Evolutionary conservation across 2,797 vertebrate genomes (phyloP).

Genomic region (Kryptopterus vitreolus): DNA sequence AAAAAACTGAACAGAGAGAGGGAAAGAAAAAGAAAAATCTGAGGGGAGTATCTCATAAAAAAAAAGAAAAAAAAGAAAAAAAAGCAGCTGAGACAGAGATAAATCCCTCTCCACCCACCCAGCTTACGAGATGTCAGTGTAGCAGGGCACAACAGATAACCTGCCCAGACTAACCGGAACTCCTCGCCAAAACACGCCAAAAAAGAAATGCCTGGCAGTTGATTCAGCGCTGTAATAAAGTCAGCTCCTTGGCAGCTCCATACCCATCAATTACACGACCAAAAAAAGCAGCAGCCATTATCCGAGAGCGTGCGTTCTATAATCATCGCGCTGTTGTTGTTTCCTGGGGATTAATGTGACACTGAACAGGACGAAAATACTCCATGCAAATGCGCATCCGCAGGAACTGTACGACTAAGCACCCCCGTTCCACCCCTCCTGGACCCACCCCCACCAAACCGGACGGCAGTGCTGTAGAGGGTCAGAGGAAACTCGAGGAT

Average conservation of each 20-base stretch:
- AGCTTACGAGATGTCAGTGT: conserved; percentile 15
- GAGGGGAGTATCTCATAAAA: conserved; percentile 48
- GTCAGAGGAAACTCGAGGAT: background rate
- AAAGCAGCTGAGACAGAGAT: conserved; percentile 38
- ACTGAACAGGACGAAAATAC: conserved; percentile 48
- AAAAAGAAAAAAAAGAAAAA: no score
- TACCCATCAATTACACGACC: conserved; percentile 54
- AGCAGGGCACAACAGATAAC: conserved; percentile 35
- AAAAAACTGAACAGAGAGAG: background rate
- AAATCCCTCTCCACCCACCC: conserved; percentile 42
- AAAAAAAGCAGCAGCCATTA: conserved; percentile 54
- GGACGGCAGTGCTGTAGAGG: conserved; percentile 19
- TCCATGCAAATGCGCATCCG: conserved; percentile 40
- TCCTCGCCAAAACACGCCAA: conserved; percentile 42
- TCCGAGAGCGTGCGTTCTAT: conserved; percentile 51
- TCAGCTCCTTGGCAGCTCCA: conserved; percentile 49
- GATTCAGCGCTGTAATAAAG: conserved; percentile 49
- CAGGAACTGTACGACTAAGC: conserved; percentile 41
- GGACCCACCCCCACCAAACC: no score
- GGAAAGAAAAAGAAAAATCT: conserved; percentile 15
- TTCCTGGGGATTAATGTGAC: conserved; percentile 50
- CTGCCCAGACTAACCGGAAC: conserved; percentile 38
- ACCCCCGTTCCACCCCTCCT: no score
- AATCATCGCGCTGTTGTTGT: conserved; percentile 54
- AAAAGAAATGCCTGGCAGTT: conserved; percentile 47